Evolutionary conservation across 2,797 vertebrate genomes (phyloP).

Genomic region (Novumbra hubbsi): DNA sequence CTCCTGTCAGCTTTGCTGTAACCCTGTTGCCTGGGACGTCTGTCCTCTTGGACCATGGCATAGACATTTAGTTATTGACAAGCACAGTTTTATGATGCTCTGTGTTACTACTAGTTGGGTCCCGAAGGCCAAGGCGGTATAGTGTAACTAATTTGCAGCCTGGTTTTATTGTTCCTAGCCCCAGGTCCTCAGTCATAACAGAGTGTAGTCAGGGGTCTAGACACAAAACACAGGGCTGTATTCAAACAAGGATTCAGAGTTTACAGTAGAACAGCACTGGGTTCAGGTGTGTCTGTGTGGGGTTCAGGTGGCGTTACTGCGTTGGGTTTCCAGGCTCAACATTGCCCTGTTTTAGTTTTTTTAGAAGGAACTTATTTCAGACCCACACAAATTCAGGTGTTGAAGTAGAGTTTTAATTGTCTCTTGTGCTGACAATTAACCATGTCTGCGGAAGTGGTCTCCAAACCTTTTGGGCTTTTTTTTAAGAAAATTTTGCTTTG

Average conservation of each 20-base stretch:
- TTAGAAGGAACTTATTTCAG: too few relatives aligned
- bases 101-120: background rate
- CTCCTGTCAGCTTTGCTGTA: background rate
- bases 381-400: too few relatives aligned
- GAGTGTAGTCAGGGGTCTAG: background rate
- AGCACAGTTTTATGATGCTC: background rate
- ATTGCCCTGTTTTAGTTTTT: too few relatives aligned
- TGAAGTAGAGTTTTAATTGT: too few relatives aligned
- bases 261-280: conserved; percentile 1
- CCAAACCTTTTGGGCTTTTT: too few relatives aligned
- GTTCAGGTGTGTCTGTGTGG: background rate
- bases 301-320: background rate
- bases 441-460: too few relatives aligned
- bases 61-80: background rate
- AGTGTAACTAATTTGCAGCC: background rate
- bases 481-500: too few relatives aligned
- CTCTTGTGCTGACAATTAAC: too few relatives aligned
- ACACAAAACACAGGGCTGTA: background rate
- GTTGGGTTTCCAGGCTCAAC: too few relatives aligned
- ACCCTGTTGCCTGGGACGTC: background rate
- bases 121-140: background rate
- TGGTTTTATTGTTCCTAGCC: background rate
- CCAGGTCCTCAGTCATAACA: background rate
- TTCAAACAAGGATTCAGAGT: background rate
- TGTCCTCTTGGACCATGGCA: background rate